A percentile compares a stretch with the other conserved stretches of the same genome.
Conservation (phyloP, 2,113 vertebrate species). For the Lycaon pictus region DNA sequence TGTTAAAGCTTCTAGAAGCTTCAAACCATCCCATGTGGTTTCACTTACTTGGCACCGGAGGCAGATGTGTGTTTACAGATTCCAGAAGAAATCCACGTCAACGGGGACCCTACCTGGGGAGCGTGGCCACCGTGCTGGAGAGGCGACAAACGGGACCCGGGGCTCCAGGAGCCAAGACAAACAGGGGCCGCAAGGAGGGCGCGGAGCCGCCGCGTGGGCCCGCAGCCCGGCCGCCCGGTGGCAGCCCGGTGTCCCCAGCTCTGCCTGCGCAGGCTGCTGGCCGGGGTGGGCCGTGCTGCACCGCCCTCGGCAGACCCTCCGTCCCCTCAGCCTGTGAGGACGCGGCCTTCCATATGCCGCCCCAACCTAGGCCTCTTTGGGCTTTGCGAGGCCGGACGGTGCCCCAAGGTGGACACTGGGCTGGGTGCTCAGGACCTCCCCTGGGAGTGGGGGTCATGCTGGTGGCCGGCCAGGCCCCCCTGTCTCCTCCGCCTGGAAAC, state of each 20-base stretch:
- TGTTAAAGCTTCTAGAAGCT: neutral
- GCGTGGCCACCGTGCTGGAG: neutral
- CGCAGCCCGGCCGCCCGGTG: accelerated
- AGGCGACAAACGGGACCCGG: neutral
- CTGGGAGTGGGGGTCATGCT: neutral
- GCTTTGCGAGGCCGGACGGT: neutral
- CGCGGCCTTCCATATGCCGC: neutral
- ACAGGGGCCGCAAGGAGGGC: no score
- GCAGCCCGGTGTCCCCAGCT: accelerated
- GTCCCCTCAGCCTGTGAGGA: neutral
- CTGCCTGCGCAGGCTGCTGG: neutral
- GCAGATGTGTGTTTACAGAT: neutral
- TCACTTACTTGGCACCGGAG: neutral
- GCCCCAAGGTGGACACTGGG: neutral
- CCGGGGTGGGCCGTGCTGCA: neutral
- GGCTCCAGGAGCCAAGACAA: neutral
- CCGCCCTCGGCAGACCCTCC: neutral
- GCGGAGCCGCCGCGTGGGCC: accelerated
- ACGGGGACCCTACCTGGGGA: neutral
- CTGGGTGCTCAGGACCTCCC: neutral
- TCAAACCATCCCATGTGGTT: neutral
- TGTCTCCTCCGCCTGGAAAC: neutral
- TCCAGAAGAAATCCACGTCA: neutral
- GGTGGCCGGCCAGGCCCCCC: neutral
- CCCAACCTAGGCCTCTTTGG: neutral